Evolutionary conservation across 53 echinoderm and acorn worm genomes (phyloP).

Genomic region (Stichopus horrens): DNA sequence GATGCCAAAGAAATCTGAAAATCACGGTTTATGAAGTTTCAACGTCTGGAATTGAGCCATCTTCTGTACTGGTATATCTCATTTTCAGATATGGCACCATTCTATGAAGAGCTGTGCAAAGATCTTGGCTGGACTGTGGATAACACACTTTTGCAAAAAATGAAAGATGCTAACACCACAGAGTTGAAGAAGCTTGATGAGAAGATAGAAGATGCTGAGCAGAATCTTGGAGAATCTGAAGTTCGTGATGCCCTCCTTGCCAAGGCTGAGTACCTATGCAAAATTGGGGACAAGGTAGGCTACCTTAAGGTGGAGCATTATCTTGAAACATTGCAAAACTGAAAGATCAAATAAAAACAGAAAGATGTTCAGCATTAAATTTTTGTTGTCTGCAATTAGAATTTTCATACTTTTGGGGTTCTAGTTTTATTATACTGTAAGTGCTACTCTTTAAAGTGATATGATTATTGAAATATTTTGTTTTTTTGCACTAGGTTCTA

Average conservation of each 20-base stretch:
- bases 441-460: no score
- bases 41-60: background rate
- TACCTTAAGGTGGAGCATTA: background rate
- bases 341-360: no score
- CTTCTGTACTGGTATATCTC: background rate
- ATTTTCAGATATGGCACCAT: conserved; percentile 89
- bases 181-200: conserved; percentile 84
- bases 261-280: conserved; percentile 91
- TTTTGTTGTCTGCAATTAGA: no score
- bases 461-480: no score
- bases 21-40: no score
- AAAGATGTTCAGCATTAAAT: no score
- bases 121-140: conserved; percentile 87
- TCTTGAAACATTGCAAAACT: background rate
- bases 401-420: no score
- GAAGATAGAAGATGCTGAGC: conserved; percentile 92
- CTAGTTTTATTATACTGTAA: no score
- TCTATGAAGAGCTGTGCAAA: conserved; percentile 90
- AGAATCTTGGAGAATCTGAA: conserved; percentile 95
- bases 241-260: conserved; percentile 89
- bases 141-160: conserved; percentile 70
- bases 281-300: conserved; percentile 91
- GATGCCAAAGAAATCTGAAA: no score
- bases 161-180: conserved; percentile 83
- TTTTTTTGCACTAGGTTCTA: no score